Percentiles rank a stretch among this genome's conserved stretches.
phyloP scores from a whole-genome alignment of 2,888 invertebrate species.

The Sarcophaga subvicina region DNA sequence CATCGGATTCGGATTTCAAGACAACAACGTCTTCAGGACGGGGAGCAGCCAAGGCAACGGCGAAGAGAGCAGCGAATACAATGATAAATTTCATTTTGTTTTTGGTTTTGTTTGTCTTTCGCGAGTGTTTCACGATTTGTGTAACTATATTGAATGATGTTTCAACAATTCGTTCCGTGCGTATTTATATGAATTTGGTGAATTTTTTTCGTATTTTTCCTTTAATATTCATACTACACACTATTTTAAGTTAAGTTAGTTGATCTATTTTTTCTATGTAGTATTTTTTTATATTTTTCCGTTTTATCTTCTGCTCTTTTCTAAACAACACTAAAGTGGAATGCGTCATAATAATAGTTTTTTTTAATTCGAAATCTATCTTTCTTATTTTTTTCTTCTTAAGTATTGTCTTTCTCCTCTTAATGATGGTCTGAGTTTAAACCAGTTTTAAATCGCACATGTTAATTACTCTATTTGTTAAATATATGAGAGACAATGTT shows the following conservation, averaged over 20 bases:
- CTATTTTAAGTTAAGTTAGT: constrained; percentile 18
- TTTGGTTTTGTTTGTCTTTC: constrained; percentile 29
- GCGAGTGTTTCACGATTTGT: constrained; percentile 41
- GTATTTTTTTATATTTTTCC: background rate
- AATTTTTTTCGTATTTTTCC: background rate
- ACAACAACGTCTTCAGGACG: constrained; percentile 37
- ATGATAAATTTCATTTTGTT: constrained; percentile 74
- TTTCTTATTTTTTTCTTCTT: constrained; percentile 13
- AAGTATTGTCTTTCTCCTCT: background rate
- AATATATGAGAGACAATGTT: background rate
- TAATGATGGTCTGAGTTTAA: constrained; percentile 15
- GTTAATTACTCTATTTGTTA: constrained; percentile 18
- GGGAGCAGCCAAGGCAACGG: constrained; percentile 72
- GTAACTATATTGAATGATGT: constrained; percentile 57
- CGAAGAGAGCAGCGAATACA: constrained; percentile 80
- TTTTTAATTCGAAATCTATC: constrained; percentile 14
- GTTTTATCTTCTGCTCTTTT: background rate
- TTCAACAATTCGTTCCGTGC: background rate
- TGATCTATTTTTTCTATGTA: background rate
- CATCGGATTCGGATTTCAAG: constrained; percentile 54
- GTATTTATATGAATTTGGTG: constrained; percentile 53
- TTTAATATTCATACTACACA: constrained; percentile 11
- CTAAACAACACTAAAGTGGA: constrained; percentile 11
- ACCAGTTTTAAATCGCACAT: constrained; percentile 19
- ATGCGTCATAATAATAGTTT: constrained; percentile 6